Evolutionary conservation across 1,140 invertebrate genomes (phyloP), one percentile per base, ranked within the genome.

Genomic region (Drosophila pachea): DNA sequence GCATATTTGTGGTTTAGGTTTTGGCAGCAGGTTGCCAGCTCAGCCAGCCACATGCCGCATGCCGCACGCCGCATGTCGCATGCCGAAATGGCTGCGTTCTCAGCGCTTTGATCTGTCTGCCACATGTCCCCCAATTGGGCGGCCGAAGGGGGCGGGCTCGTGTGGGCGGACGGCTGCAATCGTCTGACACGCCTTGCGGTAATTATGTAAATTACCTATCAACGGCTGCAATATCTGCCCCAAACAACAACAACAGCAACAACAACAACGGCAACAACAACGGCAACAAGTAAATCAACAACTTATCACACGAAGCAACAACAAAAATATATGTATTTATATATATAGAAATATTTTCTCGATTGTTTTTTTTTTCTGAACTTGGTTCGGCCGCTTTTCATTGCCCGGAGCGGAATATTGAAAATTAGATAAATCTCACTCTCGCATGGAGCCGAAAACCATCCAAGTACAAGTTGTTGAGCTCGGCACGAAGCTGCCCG

Each of bases 171-270:
- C 22, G 22, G 56, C 38, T 65, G 53, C 73, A 75, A 75, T 76
- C 68, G 59, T 31, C 50, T 52, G 64, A 68, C 74, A 79, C 76
- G 76, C 76, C 76, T 72, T 42, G 62, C 49, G 62, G 76, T 78
- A 78, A 78, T 78, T 78, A 75, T 78, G 76, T 75, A 78, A 78
- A 78, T 78, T 78, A 71, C 61, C 72, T 63, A 75, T 78, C 73
- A 78, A 78, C 76, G 74, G 60, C 59, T 55, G 29, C 48, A 33
- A 32, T 32, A 59, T 33, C 31, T 12, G n/a, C 8, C 31, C 45
- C 54, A 50, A 60, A 33, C 60, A 64, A 38, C 48, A 43, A n/a
- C n/a, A n/a, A 52, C 54, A 50, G 14, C 49, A 60, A 33, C 60
- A 64, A 38, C 48, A 43, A n/a, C n/a, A n/a, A n/a, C n/a, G n/a